Base-by-base conservation (phyloP, 92 coral and sea anemone genomes). In the Actinostola sp. region DNA sequence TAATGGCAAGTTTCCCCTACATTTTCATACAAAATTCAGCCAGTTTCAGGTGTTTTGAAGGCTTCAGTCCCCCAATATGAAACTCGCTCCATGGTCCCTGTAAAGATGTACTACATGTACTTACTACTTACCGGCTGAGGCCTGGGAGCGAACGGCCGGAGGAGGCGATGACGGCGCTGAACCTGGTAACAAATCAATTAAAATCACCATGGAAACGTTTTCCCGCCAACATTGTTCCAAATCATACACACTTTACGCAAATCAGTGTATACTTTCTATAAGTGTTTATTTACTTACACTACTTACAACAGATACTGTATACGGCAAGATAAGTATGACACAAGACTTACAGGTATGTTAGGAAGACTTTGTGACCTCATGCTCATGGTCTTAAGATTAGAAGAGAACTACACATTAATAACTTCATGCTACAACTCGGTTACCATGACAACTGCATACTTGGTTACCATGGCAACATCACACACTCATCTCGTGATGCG, bases 151-250 rank as follows among this genome's bases (percentile, higher is more conserved):
- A 27, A 66, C 23, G 49, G 66, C 44, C 17, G 89, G 80, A 14
- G 75, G 36, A 31, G 84, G 81, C 0, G 89, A 84, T 21, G 89
- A 78, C n/a, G 89, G 81, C 1, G 65, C 36, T 7, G 89, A 48
- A 39, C 78, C 78, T 72, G 52, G 35, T 16, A 53, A 71, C 35
- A 42, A 67, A 27, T 16, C 57, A 38, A 27, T 30, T 11, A 57
- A 57, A 17, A 36, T 36, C 11, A 11, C 4, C 42, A 4, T 11
- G 14, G 3, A 53, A 53, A 53, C 1, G 11, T 8, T 48, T 48
- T 48, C 3, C 54, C 9, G 54, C 54, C 54, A 48, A 48, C 9
- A 48, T 9, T 48, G 21, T n/a, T n/a, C n/a, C n/a, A n/a, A n/a
- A n/a, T n/a, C 4, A 48, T 3, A 48, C 3, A 48, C 9, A 48